These are phyloP conservation scores for Knipowitschia caucasica DNA, from an alignment of 2,797 vertebrate genomes.

Conservation along the genomic window DNA sequence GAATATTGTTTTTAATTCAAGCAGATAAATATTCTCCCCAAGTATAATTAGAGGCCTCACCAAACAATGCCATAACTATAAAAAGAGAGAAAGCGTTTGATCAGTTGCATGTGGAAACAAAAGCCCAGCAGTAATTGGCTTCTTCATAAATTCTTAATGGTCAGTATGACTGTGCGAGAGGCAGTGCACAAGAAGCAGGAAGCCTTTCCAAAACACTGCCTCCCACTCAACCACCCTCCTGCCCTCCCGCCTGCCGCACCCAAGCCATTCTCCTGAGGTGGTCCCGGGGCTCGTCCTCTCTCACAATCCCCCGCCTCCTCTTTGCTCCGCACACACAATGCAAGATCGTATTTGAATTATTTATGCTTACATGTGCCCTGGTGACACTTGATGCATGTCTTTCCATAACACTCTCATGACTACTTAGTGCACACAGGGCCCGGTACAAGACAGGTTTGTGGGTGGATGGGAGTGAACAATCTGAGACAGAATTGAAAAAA, in stretches of 20 bases:
- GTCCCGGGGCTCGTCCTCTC: not conserved
- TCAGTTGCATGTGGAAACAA: conserved; percentile 46
- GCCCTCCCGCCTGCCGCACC: too few relatives aligned
- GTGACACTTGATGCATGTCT: conserved; percentile 2
- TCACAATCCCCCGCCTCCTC: not conserved
- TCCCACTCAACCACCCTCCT: too few relatives aligned
- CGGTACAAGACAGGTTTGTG: too few relatives aligned
- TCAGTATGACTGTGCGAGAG: conserved; percentile 15
- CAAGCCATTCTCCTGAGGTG: not conserved
- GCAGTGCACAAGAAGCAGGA: not conserved
- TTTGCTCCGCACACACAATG: not conserved
- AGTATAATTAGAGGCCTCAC: too few relatives aligned
- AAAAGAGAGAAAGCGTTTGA: conserved; percentile 14
- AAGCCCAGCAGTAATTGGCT: conserved; percentile 44
- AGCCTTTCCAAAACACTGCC: conserved; percentile 6
- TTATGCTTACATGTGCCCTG: not conserved
- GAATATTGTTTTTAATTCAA: too few relatives aligned
- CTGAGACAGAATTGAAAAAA: too few relatives aligned
- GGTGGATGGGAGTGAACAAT: too few relatives aligned
- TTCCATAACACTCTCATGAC: not conserved
- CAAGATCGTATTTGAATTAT: not conserved
- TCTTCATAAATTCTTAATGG: conserved; percentile 55
- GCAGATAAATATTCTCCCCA: too few relatives aligned
- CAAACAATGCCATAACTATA: too few relatives aligned
- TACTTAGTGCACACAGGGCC: not conserved